Evolutionary conservation across 2,113 vertebrate species (phyloP), one percentile per base, ranked within the genome.

Genomic region (Cyphomyrus discorhynchus): DNA sequence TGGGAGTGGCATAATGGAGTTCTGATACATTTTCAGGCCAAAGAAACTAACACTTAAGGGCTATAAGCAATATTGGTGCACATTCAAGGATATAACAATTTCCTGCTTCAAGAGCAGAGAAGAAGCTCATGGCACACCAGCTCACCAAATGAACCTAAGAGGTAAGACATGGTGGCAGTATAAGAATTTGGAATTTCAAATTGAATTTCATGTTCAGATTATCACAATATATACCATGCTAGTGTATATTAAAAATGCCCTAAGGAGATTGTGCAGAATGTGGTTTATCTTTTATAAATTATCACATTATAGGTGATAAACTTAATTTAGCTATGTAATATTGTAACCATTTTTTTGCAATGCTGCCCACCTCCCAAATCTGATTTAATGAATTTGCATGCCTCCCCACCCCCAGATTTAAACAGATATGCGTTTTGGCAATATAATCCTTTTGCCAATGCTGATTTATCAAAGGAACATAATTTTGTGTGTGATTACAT

Each of bases 41-140:
- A 99, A 99, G 96, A 99, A 99, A 93, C 96, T 99, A 93, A 99
- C 98, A 0, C 95, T 99, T 89, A 99, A 99, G 94, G 98, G 98
- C 92, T 99, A 99, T 91, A 99, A 99, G 93, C 98, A 97, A 31
- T 99, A 98, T 80, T 99, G 98, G 98, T 99, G 98, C 95, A 99
- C 98, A 17, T 99, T 99, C 95, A 99, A 99, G 96, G 98, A 99
- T 90, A 99, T 99, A 88, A 99, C 98, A 17, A 98, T 99, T 94
- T 99, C 98, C 93, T 99, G 98, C 95, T 99, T 99, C 88, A 99
- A 99, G 94, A 99, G 97, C 94, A 98, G 97, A 95, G 98, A 99
- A 93, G 98, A 99, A 95, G 95, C 98, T 88, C 97, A 97, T 0
- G 97, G 98, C 88, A 98, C 97, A 24, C 98, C 98, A 15, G 96